Evolutionary conservation across 2,797 vertebrate genomes (phyloP).

Genomic region (Phyllotis vaccarum): DNA sequence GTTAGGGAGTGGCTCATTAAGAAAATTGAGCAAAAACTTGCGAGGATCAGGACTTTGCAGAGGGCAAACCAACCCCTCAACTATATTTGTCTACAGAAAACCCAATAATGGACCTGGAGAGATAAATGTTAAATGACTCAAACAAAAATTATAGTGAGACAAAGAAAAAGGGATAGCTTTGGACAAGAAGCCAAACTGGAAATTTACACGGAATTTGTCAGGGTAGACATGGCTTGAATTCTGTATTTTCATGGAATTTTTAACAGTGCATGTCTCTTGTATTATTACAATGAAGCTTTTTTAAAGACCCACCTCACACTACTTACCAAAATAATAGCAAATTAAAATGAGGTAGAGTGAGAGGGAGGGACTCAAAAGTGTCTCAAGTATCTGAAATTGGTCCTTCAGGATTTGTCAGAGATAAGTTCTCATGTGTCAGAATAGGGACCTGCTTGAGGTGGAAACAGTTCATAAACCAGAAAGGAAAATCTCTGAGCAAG

Average conservation of each 20-base stretch:
- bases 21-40: slow-evolving; percentile 54
- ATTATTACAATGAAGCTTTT: background rate
- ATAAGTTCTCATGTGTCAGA: background rate
- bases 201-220: background rate
- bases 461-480: background rate
- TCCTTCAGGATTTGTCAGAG: background rate
- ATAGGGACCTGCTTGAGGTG: background rate
- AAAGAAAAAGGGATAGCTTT: background rate
- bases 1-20: background rate
- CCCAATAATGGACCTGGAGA: background rate
- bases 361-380: background rate
- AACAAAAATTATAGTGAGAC: background rate
- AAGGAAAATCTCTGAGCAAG: background rate
- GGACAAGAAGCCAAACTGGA: background rate
- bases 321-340: slow-evolving; percentile 14
- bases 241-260: background rate
- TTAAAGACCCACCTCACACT: background rate
- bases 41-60: background rate
- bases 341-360: background rate
- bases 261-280: background rate
- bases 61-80: slow-evolving; percentile 58
- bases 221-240: background rate
- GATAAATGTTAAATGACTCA: slow-evolving; percentile 49
- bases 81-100: slow-evolving; percentile 58
- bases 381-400: background rate